These are phyloP conservation scores for Xiphorhynchus erythropygius DNA, from an alignment of 2,797 vertebrate species.

Conservation along the genomic window DNA sequence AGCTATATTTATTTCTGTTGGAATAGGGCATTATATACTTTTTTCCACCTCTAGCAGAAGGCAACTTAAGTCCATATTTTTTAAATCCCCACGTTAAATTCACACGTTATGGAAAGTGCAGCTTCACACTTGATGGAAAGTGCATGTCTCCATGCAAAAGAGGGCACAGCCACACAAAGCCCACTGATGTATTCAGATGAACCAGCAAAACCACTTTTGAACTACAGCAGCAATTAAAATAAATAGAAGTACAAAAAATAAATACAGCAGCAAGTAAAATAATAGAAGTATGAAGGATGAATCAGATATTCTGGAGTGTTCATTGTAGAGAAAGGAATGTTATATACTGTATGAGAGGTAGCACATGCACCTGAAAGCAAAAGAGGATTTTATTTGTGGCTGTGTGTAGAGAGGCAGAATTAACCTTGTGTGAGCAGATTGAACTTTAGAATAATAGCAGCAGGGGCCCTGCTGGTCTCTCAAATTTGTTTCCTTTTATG, in stretches of 20 bases:
- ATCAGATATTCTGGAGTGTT: background rate
- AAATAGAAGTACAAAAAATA: background rate
- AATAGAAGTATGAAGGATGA: background rate
- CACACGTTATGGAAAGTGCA: background rate
- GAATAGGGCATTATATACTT: background rate
- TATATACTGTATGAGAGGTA: background rate
- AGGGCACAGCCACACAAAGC: background rate
- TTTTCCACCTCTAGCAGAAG: background rate
- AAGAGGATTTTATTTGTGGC: background rate
- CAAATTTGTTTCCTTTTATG: background rate
- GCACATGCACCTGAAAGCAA: background rate
- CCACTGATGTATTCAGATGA: background rate
- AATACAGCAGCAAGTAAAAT: background rate
- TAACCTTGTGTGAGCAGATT: background rate
- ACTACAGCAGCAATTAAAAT: background rate
- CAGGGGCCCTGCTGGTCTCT: background rate
- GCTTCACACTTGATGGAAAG: background rate
- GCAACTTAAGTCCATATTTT: background rate
- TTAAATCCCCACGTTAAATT: background rate
- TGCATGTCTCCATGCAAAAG: background rate
- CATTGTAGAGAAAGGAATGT: background rate
- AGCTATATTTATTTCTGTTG: background rate
- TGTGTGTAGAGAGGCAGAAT: background rate
- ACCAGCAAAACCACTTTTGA: background rate
- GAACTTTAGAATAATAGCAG: background rate